phyloP scores from a whole-genome alignment of 2,113 vertebrate genomes.

The Ophiodon elongatus region DNA sequence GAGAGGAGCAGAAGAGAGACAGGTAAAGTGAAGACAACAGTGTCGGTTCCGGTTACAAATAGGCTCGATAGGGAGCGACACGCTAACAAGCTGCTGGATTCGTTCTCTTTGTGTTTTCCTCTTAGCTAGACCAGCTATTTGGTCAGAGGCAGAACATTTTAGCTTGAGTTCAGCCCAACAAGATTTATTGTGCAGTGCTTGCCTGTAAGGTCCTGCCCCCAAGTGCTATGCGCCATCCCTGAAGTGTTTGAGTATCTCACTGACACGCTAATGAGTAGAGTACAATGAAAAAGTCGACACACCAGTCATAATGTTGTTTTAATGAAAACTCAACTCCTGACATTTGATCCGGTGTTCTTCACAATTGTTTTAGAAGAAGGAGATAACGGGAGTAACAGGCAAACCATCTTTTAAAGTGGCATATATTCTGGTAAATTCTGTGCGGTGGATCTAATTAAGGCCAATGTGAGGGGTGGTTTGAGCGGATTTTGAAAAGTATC shows the following conservation, averaged over 20 bases:
- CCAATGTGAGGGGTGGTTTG: neutral
- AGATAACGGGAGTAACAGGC: neutral
- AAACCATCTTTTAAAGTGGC: neutral
- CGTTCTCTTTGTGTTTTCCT: neutral
- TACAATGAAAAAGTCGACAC: neutral
- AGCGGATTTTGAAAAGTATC: neutral
- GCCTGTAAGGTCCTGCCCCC: neutral
- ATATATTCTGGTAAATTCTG: neutral
- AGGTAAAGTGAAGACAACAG: neutral
- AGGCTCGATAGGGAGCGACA: neutral
- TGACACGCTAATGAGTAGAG: neutral
- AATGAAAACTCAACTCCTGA: no score
- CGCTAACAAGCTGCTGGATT: neutral
- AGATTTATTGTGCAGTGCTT: neutral
- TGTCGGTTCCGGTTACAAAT: neutral
- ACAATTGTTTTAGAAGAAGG: neutral
- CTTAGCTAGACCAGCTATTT: neutral
- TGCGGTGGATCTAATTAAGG: neutral
- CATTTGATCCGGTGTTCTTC: neutral
- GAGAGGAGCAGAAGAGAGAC: neutral
- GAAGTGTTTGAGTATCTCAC: neutral
- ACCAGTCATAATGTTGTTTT: no score
- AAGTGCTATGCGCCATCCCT: neutral
- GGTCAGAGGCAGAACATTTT: neutral
- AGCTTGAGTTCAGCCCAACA: neutral